Evolutionary conservation across 2,888 invertebrate genomes (phyloP).

Genomic region (Ochlodes sylvanus): DNA sequence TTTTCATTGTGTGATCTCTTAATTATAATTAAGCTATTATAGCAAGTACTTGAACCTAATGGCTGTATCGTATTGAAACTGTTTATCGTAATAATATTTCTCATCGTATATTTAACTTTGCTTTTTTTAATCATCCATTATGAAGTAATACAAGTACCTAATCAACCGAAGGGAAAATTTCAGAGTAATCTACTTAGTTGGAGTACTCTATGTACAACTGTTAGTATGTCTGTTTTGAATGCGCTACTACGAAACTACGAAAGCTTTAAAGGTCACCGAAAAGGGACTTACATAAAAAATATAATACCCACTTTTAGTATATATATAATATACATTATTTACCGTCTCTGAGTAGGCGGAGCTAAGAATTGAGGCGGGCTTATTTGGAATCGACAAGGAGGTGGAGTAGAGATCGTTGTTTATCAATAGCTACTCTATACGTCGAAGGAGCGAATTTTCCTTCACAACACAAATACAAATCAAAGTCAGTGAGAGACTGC

Average conservation of each 20-base stretch:
- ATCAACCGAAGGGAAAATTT: background rate
- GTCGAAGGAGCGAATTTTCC: constrained; percentile 8
- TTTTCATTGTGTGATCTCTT: background rate
- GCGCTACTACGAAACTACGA: constrained; percentile 2
- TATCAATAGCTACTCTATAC: constrained; percentile 61
- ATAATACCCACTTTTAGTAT: constrained; percentile 53
- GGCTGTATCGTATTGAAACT: no score
- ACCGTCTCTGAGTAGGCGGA: constrained; percentile 78
- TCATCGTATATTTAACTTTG: no score
- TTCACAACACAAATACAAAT: constrained; percentile 15
- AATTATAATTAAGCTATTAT: background rate
- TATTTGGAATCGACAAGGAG: constrained; percentile 82
- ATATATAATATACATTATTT: constrained; percentile 77
- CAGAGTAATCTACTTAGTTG: background rate
- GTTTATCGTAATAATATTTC: background rate
- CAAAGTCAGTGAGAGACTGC: background rate
- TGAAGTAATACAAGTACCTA: no score
- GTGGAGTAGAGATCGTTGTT: constrained; percentile 73
- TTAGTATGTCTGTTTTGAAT: background rate
- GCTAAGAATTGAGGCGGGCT: constrained; percentile 81
- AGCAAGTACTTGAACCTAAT: background rate
- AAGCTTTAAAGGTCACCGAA: constrained; percentile 26
- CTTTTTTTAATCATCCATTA: no score
- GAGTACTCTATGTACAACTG: background rate
- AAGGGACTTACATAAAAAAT: constrained; percentile 55